Evolutionary conservation across 2,888 invertebrate genomes (phyloP), one percentile per base, ranked within the genome.

Genomic region (Falcaria lacertinaria): DNA sequence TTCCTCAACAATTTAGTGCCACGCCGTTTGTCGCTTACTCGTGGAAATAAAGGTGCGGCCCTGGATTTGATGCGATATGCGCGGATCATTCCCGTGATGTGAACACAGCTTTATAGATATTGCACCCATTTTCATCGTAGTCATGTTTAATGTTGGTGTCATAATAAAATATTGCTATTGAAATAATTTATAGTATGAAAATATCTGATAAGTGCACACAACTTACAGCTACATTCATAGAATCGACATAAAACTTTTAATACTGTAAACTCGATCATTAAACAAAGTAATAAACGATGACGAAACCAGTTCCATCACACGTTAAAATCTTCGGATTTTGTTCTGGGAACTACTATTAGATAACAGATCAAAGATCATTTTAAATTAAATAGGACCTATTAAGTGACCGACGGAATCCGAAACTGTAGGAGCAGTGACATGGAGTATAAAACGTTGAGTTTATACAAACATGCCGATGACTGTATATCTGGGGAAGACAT

Each of bases 341-440:
- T 83, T 83, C 82, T 69, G 49, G 64, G 84, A 84, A 85, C 61
- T 69, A 74, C 77, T 80, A 78, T 77, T 74, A 82, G 84, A 84
- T 83, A 83, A 81, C 77, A 76, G 78, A 85, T 85, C 80, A 64
- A 66, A 64, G 69, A 69, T 74, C 70, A 69, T 78, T 79, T 71
- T 8, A 73, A 77, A 76, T 77, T 72, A 74, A 74, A 71, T 66
- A 72, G 71, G 69, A 67, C 71, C 73, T 69, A 74, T 80, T 73
- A 79, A 69, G 64, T 60, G 47, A 42, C 47, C 64, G 54, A 58
- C 56, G 65, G 65, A 51, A 64, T 56, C 52, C 52, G 47, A 56
- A 54, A 51, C 61, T 51, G 53, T 51, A 54, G 48, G 32, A 45
- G 50, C 48, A 33, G 14, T 25, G 15, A 44, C 44, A 39, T 16